Conservation (phyloP, 2,113 vertebrate genomes). For the Girardinichthys multiradiatus region DNA sequence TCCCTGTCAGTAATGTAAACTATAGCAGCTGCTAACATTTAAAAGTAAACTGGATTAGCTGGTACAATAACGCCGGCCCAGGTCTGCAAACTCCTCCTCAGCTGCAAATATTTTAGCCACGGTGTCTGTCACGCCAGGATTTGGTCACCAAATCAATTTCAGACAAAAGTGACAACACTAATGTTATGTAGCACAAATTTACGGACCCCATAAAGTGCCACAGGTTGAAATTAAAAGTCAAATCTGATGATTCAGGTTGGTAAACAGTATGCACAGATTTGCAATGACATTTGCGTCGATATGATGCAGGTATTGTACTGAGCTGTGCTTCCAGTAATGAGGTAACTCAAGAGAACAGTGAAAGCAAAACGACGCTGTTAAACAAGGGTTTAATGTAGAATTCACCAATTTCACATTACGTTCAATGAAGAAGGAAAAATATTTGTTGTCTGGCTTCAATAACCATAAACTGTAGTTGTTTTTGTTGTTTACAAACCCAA, state of each 20-base stretch:
- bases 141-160: conserved; percentile 73
- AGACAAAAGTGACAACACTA: conserved; percentile 38
- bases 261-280: background rate
- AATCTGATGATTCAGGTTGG: background rate
- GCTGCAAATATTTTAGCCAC: conserved; percentile 61
- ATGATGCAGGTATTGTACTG: background rate
- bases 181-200: conserved; percentile 17
- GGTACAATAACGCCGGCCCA: conserved; percentile 59
- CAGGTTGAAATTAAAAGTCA: background rate
- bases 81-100: conserved; percentile 70
- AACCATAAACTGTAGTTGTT: background rate
- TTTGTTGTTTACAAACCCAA: background rate
- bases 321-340: background rate
- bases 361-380: background rate
- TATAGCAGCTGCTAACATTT: conserved; percentile 37
- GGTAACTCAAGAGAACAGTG: background rate
- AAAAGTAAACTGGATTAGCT: conserved; percentile 11
- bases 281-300: background rate
- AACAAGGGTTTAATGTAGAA: background rate
- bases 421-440: background rate
- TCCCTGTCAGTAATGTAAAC: conserved; percentile 38
- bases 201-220: background rate
- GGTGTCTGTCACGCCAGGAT: conserved; percentile 80
- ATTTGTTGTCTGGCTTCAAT: background rate
- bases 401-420: background rate